Evolutionary conservation across 2,797 vertebrate species (phyloP).

Genomic region (Capromys pilorides): DNA sequence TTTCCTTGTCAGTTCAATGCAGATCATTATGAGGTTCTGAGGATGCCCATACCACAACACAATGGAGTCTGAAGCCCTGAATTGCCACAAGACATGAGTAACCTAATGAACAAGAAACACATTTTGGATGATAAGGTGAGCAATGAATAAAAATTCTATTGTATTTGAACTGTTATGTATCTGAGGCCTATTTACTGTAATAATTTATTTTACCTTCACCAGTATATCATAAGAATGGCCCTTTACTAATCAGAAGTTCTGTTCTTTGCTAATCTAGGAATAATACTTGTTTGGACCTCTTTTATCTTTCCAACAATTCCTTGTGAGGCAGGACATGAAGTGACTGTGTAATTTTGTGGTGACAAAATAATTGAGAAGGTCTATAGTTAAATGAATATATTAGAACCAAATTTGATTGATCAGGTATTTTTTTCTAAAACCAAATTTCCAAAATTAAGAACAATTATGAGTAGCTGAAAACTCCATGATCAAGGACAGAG

Average conservation of each 20-base stretch:
- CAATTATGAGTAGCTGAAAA: slow-evolving; percentile 15
- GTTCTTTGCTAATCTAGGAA: slow-evolving; percentile 42
- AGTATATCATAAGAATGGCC: not conserved
- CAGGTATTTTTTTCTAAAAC: not conserved
- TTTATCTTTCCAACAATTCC: slow-evolving; percentile 18
- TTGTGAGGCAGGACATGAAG: slow-evolving; percentile 35
- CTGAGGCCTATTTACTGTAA: not conserved
- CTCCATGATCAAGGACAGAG: not conserved
- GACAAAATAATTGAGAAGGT: slow-evolving; percentile 67
- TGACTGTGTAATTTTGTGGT: slow-evolving; percentile 75
- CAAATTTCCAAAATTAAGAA: slow-evolving; percentile 60
- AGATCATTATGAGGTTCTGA: not conserved
- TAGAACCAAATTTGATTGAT: slow-evolving; percentile 58
- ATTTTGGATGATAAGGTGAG: not conserved
- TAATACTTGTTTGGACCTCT: slow-evolving; percentile 3
- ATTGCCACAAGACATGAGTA: not conserved
- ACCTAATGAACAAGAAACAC: not conserved
- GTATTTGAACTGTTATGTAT: not conserved
- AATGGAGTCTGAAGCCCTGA: not conserved
- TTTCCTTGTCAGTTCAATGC: not conserved
- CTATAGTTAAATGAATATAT: slow-evolving; percentile 67
- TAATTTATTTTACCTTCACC: not conserved
- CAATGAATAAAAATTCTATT: slow-evolving; percentile 13
- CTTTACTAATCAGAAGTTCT: not conserved
- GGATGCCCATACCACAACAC: not conserved